Conservation (phyloP, 2,113 vertebrate species). For the Ptilonorhynchus violaceus region DNA sequence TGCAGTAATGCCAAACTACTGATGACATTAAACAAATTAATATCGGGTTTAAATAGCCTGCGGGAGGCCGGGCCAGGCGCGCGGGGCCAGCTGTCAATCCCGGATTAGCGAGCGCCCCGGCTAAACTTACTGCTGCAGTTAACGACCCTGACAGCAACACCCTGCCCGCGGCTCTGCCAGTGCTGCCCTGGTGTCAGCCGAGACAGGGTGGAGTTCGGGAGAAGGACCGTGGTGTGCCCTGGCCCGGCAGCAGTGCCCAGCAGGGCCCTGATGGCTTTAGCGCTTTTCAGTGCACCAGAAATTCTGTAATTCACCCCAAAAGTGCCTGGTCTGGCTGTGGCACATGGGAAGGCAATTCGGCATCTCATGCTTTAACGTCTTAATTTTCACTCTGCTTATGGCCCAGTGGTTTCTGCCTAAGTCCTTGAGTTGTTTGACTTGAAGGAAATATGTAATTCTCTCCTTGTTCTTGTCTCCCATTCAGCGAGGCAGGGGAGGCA, state of each 20-base stretch:
- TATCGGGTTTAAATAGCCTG: conserved; percentile 48
- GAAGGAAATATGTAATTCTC: not conserved
- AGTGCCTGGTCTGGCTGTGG: not conserved
- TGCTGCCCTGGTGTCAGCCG: not conserved
- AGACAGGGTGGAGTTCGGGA: not conserved
- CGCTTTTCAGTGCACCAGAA: not conserved
- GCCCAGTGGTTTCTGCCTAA: not conserved
- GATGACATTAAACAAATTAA: conserved; percentile 61
- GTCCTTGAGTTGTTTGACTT: not conserved
- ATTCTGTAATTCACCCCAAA: not conserved
- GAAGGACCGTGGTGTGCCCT: not conserved
- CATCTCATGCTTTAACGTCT: not conserved
- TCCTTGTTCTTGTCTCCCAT: not conserved
- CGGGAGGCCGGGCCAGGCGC: not conserved
- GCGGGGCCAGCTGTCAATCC: conserved; percentile 35
- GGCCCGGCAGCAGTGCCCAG: accelerated
- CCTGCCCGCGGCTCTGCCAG: not conserved
- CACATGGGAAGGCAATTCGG: accelerated
- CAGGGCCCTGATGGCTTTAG: not conserved
- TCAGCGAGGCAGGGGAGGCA: not conserved
- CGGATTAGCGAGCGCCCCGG: not conserved
- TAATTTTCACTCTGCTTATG: not conserved
- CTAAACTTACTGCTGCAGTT: conserved; percentile 9
- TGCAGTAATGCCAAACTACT: not conserved
- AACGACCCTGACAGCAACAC: not conserved